phyloP scores from a whole-genome alignment of 2,113 vertebrate species.

The Collichthys lucidus region DNA sequence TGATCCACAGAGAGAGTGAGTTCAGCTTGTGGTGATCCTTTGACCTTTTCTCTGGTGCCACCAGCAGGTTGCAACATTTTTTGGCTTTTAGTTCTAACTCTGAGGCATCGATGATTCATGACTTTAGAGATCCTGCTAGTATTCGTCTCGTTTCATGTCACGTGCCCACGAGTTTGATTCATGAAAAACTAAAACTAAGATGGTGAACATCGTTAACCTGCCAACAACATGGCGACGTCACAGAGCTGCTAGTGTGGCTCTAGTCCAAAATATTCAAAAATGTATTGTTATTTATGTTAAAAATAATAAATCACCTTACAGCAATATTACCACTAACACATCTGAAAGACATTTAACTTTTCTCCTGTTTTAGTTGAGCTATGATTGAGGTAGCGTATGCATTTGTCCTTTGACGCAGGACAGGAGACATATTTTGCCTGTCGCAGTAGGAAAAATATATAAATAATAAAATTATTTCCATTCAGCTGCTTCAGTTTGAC shows the following conservation, averaged over 20 bases:
- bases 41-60: neutral
- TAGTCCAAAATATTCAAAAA: neutral
- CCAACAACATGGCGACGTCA: neutral
- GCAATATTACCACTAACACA: neutral
- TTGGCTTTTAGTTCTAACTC: neutral
- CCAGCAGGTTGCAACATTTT: neutral
- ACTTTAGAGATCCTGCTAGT: neutral
- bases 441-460: too few relatives aligned
- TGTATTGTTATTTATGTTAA: too few relatives aligned
- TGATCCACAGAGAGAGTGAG: neutral
- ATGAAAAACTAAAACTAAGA: neutral
- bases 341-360: neutral
- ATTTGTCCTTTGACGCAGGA: neutral
- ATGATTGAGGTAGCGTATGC: constrained; percentile 33
- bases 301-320: neutral
- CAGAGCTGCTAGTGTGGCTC: neutral
- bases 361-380: neutral
- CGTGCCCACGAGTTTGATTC: neutral
- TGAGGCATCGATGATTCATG: too few relatives aligned
- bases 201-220: neutral
- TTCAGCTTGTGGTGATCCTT: neutral
- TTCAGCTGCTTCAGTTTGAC: neutral
- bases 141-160: neutral
- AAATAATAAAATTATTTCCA: neutral
- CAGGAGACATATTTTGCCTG: too few relatives aligned